Conservation (phyloP, 1,140 invertebrate genomes). For the Drosophila tristis region DNA sequence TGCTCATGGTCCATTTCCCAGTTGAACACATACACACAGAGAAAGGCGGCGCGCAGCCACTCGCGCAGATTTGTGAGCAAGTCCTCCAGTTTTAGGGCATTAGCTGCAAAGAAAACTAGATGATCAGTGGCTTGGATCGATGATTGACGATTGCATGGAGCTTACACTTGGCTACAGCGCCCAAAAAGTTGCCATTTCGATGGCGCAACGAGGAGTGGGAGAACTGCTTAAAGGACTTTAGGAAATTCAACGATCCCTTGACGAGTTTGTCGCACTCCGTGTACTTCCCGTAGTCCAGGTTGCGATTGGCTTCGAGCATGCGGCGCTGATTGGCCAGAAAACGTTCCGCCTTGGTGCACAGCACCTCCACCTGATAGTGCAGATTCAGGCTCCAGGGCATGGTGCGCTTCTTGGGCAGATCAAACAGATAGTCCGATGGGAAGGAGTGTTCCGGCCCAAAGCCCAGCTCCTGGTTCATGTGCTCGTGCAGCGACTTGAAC, state of each 20-base stretch:
- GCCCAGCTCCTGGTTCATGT: constrained; percentile 40
- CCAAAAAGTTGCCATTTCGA: constrained; percentile 44
- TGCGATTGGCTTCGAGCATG: constrained; percentile 52
- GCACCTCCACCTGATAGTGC: constrained; percentile 67
- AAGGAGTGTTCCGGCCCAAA: constrained; percentile 31
- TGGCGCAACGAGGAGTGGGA: constrained; percentile 54
- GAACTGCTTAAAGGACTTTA: constrained; percentile 33
- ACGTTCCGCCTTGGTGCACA: constrained; percentile 55
- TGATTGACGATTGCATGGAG: too few relatives aligned
- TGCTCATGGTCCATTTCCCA: constrained; percentile 75
- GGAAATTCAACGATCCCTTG: constrained; percentile 1
- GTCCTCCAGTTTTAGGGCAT: constrained; percentile 41
- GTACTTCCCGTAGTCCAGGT: constrained; percentile 58
- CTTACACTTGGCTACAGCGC: constrained; percentile 24
- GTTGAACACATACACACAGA: constrained; percentile 61
- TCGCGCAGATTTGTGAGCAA: constrained; percentile 46
- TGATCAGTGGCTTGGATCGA: background rate
- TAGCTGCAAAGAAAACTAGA: constrained; percentile 21
- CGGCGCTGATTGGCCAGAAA: constrained; percentile 49
- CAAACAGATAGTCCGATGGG: constrained; percentile 45
- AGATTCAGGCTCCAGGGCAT: constrained; percentile 58
- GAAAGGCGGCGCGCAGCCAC: constrained; percentile 51
- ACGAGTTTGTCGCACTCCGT: constrained; percentile 59
- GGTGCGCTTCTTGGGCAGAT: constrained; percentile 28
- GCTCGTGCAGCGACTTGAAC: constrained; percentile 61